Evolutionary conservation across 2,888 invertebrate genomes (phyloP).

Genomic region (Lottia gigantea): DNA sequence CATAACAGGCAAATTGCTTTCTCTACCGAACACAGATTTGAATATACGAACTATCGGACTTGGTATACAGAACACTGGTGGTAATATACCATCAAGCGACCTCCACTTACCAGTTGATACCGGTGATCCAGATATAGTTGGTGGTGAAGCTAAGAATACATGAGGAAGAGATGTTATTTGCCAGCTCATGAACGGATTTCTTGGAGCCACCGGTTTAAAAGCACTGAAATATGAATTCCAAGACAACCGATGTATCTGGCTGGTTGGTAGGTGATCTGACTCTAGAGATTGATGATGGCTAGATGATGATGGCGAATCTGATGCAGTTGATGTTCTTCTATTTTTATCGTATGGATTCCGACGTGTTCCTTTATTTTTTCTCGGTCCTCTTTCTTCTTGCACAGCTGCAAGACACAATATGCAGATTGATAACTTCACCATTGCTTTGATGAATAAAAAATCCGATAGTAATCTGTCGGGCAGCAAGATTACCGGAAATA

Average conservation of each 20-base stretch:
- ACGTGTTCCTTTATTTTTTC: slow-evolving; percentile 69
- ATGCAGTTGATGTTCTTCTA: slow-evolving; percentile 2
- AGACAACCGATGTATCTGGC: slow-evolving; percentile 13
- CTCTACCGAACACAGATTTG: too few relatives aligned
- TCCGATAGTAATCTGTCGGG: too few relatives aligned
- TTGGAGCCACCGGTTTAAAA: slow-evolving; percentile 39
- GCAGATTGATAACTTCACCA: too few relatives aligned
- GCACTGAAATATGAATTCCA: slow-evolving; percentile 37
- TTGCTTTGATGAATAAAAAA: too few relatives aligned
- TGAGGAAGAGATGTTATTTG: neutral
- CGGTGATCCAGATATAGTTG: slow-evolving; percentile 9
- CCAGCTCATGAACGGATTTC: slow-evolving; percentile 17
- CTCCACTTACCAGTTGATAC: slow-evolving; percentile 27
- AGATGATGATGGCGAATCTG: slow-evolving; percentile 10
- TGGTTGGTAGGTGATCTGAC: neutral
- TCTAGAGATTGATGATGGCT: slow-evolving; percentile 13
- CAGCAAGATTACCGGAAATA: too few relatives aligned
- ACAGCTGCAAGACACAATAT: slow-evolving; percentile 78
- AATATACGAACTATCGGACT: too few relatives aligned
- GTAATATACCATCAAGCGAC: slow-evolving; percentile 25
- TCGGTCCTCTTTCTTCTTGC: slow-evolving; percentile 85
- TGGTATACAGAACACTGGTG: too few relatives aligned
- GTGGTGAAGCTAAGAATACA: slow-evolving; percentile 12
- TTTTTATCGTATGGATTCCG: slow-evolving; percentile 18
- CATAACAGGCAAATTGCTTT: too few relatives aligned